phyloP scores from a whole-genome alignment of 2,113 vertebrate genomes.

The Crotophaga sulcirostris region DNA sequence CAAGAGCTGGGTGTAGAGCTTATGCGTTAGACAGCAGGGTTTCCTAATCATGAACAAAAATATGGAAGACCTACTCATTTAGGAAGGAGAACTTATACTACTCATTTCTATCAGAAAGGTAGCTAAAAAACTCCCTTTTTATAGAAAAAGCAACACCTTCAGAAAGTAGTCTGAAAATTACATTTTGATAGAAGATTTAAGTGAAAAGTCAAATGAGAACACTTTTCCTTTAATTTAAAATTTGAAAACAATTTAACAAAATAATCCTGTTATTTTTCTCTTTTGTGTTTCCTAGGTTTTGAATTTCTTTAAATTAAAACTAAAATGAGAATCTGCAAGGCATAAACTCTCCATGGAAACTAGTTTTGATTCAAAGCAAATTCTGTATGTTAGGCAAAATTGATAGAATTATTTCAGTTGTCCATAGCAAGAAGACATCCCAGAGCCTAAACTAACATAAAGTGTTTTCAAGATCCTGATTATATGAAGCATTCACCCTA shows the following conservation, averaged over 20 bases:
- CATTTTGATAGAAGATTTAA: not conserved
- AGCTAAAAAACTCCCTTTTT: not conserved
- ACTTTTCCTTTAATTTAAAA: not conserved
- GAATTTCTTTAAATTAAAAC: not conserved
- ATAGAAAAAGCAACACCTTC: not conserved
- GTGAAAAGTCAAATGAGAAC: not conserved
- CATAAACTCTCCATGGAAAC: not conserved
- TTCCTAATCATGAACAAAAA: not conserved
- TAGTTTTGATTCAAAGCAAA: not conserved
- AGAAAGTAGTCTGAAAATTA: not conserved
- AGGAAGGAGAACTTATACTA: not conserved
- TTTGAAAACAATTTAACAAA: not conserved
- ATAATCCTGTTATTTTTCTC: not conserved
- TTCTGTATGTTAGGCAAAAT: not conserved
- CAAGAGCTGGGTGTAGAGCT: not conserved
- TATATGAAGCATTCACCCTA: not conserved
- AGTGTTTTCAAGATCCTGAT: not conserved
- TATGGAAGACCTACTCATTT: not conserved
- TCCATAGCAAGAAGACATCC: not conserved
- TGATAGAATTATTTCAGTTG: not conserved
- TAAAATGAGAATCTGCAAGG: not conserved
- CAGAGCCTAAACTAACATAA: not conserved
- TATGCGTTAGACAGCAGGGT: rapidly evolving
- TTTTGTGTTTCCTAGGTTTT: not conserved
- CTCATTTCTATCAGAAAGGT: not conserved